phyloP scores from a whole-genome alignment of 2,797 vertebrate species.

The Rhynchonycteris naso region DNA sequence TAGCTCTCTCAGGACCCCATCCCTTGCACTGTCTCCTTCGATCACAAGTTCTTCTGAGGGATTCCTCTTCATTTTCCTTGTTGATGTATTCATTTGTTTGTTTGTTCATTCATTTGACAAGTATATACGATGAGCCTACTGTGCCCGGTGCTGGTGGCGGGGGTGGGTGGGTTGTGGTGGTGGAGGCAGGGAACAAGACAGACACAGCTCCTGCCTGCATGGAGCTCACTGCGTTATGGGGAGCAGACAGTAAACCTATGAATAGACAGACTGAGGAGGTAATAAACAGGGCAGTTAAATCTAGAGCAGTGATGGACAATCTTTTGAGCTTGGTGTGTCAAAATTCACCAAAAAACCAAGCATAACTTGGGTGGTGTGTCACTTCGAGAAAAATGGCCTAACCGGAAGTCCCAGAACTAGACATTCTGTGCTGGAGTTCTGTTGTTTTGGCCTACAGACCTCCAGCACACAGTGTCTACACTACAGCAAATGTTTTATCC shows the following conservation, averaged over 20 bases:
- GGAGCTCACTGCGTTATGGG: neutral
- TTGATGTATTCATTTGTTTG: neutral
- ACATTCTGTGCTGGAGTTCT: too few relatives aligned
- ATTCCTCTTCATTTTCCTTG: conserved; percentile 26
- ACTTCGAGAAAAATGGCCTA: too few relatives aligned
- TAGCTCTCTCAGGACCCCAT: neutral
- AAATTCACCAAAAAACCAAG: too few relatives aligned
- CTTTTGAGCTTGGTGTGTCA: too few relatives aligned
- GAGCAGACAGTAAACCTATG: neutral
- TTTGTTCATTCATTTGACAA: neutral
- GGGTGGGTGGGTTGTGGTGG: neutral
- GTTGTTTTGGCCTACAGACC: too few relatives aligned
- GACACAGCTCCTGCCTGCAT: neutral
- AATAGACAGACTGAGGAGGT: neutral
- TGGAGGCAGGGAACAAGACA: neutral
- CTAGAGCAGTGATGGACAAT: too few relatives aligned
- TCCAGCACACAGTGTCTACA: too few relatives aligned
- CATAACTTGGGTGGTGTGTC: too few relatives aligned
- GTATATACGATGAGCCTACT: neutral
- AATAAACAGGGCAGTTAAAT: neutral
- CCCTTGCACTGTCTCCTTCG: neutral
- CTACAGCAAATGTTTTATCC: too few relatives aligned
- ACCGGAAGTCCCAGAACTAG: too few relatives aligned
- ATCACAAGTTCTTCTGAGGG: neutral
- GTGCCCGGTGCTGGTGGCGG: neutral